Evolutionary conservation across 2,888 invertebrate species (phyloP).

Genomic region (Lasius platythorax): DNA sequence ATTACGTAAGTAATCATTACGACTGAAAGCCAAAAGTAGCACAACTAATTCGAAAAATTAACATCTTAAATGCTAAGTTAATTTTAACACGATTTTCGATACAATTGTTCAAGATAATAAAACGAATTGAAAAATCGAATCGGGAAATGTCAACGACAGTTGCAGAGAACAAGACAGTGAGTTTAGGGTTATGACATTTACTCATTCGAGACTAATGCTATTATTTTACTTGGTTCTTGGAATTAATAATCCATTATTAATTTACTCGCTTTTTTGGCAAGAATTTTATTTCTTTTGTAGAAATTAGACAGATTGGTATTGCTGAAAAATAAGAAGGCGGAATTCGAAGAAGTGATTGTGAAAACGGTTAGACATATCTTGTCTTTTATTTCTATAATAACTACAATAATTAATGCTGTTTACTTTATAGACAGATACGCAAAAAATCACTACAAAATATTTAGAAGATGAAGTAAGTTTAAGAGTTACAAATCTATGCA

Average conservation of each 20-base stretch:
- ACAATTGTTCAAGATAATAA: constrained; percentile 75
- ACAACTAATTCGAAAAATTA: background rate
- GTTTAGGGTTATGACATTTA: constrained; percentile 49
- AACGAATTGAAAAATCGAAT: constrained; percentile 79
- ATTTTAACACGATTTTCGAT: constrained; percentile 9
- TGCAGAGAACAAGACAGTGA: constrained; percentile 79
- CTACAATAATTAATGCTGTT: background rate
- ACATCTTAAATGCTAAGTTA: background rate
- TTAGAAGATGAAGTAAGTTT: constrained; percentile 79
- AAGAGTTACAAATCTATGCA: background rate
- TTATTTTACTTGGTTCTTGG: background rate
- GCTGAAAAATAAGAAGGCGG: constrained; percentile 79
- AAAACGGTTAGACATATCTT: constrained; percentile 78
- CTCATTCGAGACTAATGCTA: background rate
- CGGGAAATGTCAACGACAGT: constrained; percentile 75
- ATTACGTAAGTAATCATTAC: constrained; percentile 76
- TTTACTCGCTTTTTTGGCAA: background rate
- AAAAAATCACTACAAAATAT: constrained; percentile 76
- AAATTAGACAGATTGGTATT: constrained; percentile 78
- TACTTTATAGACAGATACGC: constrained; percentile 77
- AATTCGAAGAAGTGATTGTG: constrained; percentile 81
- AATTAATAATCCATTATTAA: background rate
- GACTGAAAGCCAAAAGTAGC: background rate
- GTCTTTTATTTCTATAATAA: constrained; percentile 39
- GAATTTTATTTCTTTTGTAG: constrained; percentile 69